Percentiles rank a stretch among this genome's conserved stretches.
These are phyloP conservation scores for human (Homo sapiens) DNA, from an alignment of 2,113 vertebrate genomes.

Conservation along the genomic window DNA sequence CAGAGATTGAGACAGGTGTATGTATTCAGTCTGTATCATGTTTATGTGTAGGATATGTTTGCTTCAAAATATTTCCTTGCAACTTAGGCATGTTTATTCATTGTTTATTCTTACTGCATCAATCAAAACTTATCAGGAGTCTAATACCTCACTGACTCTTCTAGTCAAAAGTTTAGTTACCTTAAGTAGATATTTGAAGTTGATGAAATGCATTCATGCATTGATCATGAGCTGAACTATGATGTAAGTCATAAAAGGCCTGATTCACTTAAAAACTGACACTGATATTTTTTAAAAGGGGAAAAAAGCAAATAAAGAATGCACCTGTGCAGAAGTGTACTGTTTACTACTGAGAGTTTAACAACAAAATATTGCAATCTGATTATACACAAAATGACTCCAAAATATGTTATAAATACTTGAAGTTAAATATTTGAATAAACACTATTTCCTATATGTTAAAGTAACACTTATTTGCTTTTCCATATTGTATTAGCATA, in stretches of 20 bases:
- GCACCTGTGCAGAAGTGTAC: conserved; percentile 26
- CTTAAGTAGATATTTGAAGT: conserved; percentile 73
- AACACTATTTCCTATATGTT: background rate
- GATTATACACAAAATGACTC: background rate
- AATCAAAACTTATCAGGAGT: conserved; percentile 65
- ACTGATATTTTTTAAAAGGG: background rate
- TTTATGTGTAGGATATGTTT: conserved; percentile 69
- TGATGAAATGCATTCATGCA: conserved; percentile 67
- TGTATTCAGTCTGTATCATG: background rate
- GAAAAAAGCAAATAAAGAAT: conserved; percentile 51
- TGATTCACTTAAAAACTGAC: conserved; percentile 78
- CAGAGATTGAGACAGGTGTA: conserved; percentile 21
- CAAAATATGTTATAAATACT: conserved; percentile 12
- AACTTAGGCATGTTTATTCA: conserved; percentile 56
- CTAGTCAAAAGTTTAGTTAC: conserved; percentile 61
- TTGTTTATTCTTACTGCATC: conserved; percentile 66
- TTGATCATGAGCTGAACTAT: conserved; percentile 74
- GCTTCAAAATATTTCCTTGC: background rate
- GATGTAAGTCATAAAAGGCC: conserved; percentile 69
- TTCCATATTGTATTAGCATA: background rate
- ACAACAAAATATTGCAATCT: conserved; percentile 42
- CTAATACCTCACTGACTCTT: conserved; percentile 47
- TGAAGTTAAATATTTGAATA: conserved; percentile 47
- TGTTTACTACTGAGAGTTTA: conserved; percentile 53
- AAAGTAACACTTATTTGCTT: background rate